Conservation (phyloP, 2,888 invertebrate genomes). For the Catocala fraxini region DNA sequence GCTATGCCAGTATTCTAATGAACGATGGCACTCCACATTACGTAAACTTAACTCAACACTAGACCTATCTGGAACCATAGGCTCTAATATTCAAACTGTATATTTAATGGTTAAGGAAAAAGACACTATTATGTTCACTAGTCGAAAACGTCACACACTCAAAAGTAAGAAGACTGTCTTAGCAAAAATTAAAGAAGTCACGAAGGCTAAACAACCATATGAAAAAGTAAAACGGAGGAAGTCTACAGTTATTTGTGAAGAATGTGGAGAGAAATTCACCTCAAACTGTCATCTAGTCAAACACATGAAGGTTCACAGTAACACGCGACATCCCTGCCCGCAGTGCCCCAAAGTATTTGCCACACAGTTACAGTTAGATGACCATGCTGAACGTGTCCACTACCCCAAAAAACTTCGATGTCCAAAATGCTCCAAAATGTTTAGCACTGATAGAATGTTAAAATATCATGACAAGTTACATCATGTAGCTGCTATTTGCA, state of each 20-base stretch:
- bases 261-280: conserved; percentile 65
- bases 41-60: conserved; percentile 55
- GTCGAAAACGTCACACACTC: conserved; percentile 50
- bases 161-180: conserved; percentile 60
- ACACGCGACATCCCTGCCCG: conserved; percentile 57
- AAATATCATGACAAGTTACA: conserved; percentile 64
- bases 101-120: conserved; percentile 63
- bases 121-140: conserved; percentile 64
- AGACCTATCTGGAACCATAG: conserved; percentile 50
- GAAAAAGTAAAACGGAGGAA: conserved; percentile 48
- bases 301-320: conserved; percentile 65
- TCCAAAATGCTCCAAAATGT: conserved; percentile 68
- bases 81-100: conserved; percentile 55
- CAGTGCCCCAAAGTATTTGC: conserved; percentile 69
- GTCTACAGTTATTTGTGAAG: conserved; percentile 59
- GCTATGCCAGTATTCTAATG: conserved; percentile 61
- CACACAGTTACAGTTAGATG: conserved; percentile 55
- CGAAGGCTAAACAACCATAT: conserved; percentile 58
- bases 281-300: conserved; percentile 54
- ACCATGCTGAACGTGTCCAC: conserved; percentile 70
- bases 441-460: conserved; percentile 68
- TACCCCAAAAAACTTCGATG: conserved; percentile 70
- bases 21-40: conserved; percentile 63
- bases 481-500: conserved; percentile 68
- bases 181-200: conserved; percentile 62